These are phyloP conservation scores for Heliocidaris erythrogramma DNA, from an alignment of 35 echinoderm and acorn worm species.

Conservation along the genomic window DNA sequence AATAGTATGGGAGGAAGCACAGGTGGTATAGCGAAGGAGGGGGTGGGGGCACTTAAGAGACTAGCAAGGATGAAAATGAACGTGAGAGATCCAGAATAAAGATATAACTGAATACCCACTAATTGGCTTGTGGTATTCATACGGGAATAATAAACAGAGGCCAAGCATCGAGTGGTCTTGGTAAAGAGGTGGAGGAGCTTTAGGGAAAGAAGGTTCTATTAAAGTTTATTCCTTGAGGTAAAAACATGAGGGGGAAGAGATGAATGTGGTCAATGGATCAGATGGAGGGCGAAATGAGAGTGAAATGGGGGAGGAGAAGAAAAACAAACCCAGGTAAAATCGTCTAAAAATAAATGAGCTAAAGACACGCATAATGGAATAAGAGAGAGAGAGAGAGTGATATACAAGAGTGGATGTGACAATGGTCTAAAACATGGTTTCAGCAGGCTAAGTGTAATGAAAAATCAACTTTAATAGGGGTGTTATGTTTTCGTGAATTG, in stretches of 20 bases:
- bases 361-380: too few relatives aligned
- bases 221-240: background rate
- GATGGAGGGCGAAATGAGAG: background rate
- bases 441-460: too few relatives aligned
- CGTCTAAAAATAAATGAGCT: background rate
- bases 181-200: background rate
- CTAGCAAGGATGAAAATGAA: background rate
- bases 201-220: background rate
- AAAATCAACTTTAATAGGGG: too few relatives aligned
- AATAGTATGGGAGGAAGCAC: background rate
- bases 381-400: too few relatives aligned
- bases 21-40: background rate
- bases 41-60: background rate
- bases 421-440: too few relatives aligned
- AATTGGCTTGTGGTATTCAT: background rate
- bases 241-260: background rate
- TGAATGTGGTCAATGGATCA: background rate
- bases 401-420: too few relatives aligned
- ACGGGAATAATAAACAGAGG: background rate
- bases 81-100: background rate
- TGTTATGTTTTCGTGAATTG: too few relatives aligned
- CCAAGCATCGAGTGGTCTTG: background rate
- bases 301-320: background rate
- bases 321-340: background rate
- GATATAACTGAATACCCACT: background rate